These are phyloP conservation scores for Sminthopsis crassicaudata DNA, from an alignment of 2,113 vertebrate genomes.

Conservation along the genomic window DNA sequence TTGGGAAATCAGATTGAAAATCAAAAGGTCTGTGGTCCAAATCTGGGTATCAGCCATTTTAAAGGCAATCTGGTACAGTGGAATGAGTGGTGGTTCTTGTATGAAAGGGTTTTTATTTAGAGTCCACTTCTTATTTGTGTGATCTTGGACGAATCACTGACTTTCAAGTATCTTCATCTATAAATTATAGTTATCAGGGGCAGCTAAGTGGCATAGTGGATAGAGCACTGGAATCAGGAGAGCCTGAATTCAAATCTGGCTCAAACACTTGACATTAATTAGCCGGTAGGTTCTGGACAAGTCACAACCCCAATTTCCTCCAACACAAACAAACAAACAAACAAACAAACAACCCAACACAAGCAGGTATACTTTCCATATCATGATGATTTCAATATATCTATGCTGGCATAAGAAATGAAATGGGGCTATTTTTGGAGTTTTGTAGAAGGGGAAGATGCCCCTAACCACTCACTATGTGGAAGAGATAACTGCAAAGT, in stretches of 20 bases:
- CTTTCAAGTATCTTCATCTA: background rate
- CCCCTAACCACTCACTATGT: background rate
- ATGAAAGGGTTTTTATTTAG: background rate
- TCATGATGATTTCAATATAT: background rate
- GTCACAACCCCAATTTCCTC: too few relatives aligned
- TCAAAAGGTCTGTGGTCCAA: background rate
- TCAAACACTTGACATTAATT: too few relatives aligned
- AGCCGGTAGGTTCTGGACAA: too few relatives aligned
- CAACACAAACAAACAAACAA: too few relatives aligned
- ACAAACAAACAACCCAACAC: too few relatives aligned
- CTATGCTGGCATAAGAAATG: background rate
- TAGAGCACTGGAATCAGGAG: too few relatives aligned
- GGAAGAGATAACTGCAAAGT: background rate
- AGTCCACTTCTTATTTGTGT: background rate
- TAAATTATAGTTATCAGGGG: background rate
- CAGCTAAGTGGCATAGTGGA: too few relatives aligned
- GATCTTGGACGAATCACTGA: background rate
- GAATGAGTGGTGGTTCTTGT: background rate
- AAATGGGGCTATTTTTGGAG: background rate
- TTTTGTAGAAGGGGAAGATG: background rate
- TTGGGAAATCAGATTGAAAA: background rate
- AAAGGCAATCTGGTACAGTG: background rate
- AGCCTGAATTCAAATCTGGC: too few relatives aligned
- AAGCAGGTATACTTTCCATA: background rate
- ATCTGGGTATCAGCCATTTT: background rate